Evolutionary conservation across 1,140 invertebrate genomes (phyloP).

Genomic region (Trissolcus basalis): DNA sequence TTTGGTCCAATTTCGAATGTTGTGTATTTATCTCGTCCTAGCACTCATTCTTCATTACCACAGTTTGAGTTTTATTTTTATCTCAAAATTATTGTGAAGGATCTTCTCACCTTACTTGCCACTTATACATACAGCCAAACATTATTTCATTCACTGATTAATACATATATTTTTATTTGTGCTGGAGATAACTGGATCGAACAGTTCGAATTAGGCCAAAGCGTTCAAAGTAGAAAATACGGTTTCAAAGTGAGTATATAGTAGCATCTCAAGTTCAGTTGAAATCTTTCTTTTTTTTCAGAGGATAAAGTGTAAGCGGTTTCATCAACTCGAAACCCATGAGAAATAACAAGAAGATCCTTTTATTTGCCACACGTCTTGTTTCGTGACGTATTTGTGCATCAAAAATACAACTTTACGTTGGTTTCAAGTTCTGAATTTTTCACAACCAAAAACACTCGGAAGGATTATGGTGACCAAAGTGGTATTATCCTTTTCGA

Average conservation of each 20-base stretch:
- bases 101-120: background rate
- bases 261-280: conserved; percentile 16
- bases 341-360: background rate
- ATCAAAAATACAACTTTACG: background rate
- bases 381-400: background rate
- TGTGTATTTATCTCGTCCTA: too few relatives aligned
- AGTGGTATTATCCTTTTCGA: conserved; percentile 4
- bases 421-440: background rate
- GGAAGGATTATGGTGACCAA: background rate
- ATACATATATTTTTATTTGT: conserved; percentile 16
- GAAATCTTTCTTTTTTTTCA: conserved; percentile 12
- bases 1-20: too few relatives aligned
- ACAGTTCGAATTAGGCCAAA: conserved; percentile 29
- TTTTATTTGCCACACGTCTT: background rate
- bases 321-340: conserved; percentile 5
- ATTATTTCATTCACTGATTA: conserved; percentile 14
- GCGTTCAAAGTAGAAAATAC: conserved; percentile 35
- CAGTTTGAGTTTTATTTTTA: background rate
- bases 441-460: conserved; percentile 3
- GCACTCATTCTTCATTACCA: background rate
- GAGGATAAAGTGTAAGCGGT: conserved; percentile 10
- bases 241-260: conserved; percentile 19
- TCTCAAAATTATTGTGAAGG: conserved; percentile 1
- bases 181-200: conserved; percentile 28
- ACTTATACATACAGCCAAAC: background rate